Conservation (phyloP, 2,113 vertebrate species). For the Amblyornis subalaris region DNA sequence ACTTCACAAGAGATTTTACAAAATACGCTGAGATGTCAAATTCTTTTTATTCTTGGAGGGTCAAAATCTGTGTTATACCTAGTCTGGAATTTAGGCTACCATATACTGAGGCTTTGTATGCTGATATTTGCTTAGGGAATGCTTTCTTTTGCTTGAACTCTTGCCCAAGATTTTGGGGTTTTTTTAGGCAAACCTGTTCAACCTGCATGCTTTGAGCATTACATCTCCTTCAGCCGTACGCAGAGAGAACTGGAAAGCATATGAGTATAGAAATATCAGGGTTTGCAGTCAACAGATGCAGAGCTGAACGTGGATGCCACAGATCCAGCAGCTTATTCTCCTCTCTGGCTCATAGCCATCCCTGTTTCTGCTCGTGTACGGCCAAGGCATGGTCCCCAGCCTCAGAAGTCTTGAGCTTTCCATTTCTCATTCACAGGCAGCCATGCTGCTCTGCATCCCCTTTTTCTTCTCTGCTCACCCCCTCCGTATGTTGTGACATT, state of each 20-base stretch:
- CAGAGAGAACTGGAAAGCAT: not conserved
- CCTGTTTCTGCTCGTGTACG: not conserved
- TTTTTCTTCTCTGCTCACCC: not conserved
- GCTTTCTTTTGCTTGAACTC: not conserved
- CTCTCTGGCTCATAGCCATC: rapidly evolving
- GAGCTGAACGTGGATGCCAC: not conserved
- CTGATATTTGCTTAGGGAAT: not conserved
- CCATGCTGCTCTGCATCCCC: rapidly evolving
- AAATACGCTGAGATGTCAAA: not conserved
- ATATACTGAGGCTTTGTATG: not conserved
- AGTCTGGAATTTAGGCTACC: not conserved
- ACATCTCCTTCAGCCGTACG: not conserved
- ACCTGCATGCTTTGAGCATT: not conserved
- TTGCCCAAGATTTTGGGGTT: not conserved
- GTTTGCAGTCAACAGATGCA: not conserved
- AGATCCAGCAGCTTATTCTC: not conserved
- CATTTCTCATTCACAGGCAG: not conserved
- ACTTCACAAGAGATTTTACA: not conserved
- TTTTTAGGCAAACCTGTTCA: not conserved
- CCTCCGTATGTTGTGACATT: not conserved
- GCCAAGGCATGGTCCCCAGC: not conserved
- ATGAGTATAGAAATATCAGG: not conserved
- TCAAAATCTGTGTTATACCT: not conserved
- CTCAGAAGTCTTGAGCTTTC: not conserved
- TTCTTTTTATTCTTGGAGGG: not conserved